Evolutionary conservation across 2,888 invertebrate species (phyloP).

Genomic region (Gymnocheta viridis): DNA sequence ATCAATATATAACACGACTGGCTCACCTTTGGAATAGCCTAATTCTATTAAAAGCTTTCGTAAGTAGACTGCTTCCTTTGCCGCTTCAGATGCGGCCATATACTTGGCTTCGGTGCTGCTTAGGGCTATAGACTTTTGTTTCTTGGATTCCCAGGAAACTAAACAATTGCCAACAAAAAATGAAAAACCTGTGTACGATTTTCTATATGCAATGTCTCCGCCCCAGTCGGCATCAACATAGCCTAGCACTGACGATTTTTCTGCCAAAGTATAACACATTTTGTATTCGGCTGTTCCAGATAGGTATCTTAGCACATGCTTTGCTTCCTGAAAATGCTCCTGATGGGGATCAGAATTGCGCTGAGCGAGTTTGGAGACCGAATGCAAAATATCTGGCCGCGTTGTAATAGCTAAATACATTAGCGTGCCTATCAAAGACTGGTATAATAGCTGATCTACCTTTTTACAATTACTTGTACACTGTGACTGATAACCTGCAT

Average conservation of each 20-base stretch:
- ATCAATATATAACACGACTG: background rate
- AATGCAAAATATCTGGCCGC: too few relatives aligned
- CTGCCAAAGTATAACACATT: background rate
- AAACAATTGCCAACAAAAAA: conserved; percentile 49
- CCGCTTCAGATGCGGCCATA: conserved; percentile 36
- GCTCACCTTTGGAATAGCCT: background rate
- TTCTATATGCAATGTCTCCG: background rate
- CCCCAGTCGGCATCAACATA: too few relatives aligned
- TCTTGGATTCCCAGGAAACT: conserved; percentile 51
- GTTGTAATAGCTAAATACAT: too few relatives aligned
- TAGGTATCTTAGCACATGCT: too few relatives aligned
- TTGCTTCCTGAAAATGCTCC: too few relatives aligned
- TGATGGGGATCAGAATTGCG: too few relatives aligned
- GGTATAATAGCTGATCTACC: conserved; percentile 60
- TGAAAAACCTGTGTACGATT: background rate
- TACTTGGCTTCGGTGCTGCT: background rate
- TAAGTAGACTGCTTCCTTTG: conserved; percentile 59
- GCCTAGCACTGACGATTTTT: too few relatives aligned
- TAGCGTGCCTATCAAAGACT: conserved; percentile 61
- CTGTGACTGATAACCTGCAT: conserved; percentile 50
- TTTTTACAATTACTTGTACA: conserved; percentile 49
- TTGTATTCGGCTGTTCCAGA: conserved; percentile 10
- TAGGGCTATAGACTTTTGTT: too few relatives aligned
- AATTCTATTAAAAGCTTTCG: conserved; percentile 33
- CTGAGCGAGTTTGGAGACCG: too few relatives aligned